Percentiles rank a stretch among this genome's conserved stretches.
phyloP scores from a whole-genome alignment of 2,888 invertebrate species.

The Synanthedon tipuliformis region DNA sequence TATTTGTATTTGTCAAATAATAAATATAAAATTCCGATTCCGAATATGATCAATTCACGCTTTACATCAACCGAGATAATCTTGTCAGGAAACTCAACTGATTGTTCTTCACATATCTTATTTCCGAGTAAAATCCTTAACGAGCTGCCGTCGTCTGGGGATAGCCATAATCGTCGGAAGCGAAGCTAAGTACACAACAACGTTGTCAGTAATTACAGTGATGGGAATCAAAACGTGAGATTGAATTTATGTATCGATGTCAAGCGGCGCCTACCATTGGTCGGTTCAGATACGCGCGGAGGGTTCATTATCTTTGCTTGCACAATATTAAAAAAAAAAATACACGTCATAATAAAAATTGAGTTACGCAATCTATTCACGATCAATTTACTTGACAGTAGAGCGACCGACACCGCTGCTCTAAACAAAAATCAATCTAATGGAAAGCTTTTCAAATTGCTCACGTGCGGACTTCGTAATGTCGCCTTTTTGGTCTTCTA shows the following conservation, averaged over 20 bases:
- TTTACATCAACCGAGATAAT: background rate
- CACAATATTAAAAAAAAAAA: background rate
- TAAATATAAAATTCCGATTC: too few relatives aligned
- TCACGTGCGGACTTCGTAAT: background rate
- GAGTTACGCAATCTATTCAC: background rate
- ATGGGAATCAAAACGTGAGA: constrained; percentile 42
- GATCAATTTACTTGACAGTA: background rate
- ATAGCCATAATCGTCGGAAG: constrained; percentile 46
- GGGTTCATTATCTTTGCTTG: background rate
- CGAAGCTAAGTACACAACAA: constrained; percentile 39
- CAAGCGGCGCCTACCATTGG: constrained; percentile 25
- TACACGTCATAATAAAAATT: background rate
- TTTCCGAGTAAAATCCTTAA: constrained; percentile 43
- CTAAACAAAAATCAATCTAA: background rate
- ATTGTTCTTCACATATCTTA: constrained; percentile 7
- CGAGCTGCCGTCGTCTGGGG: constrained; percentile 21
- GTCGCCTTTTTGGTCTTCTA: too few relatives aligned
- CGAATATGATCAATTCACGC: too few relatives aligned
- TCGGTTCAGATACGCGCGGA: background rate
- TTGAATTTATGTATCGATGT: constrained; percentile 55
- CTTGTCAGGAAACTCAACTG: constrained; percentile 3
- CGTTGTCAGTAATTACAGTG: constrained; percentile 41
- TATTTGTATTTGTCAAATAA: too few relatives aligned
- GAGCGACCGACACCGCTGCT: background rate
- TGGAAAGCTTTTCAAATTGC: background rate